phyloP scores from a whole-genome alignment of 2,113 vertebrate genomes.

The Himantopus leucocephalus region DNA sequence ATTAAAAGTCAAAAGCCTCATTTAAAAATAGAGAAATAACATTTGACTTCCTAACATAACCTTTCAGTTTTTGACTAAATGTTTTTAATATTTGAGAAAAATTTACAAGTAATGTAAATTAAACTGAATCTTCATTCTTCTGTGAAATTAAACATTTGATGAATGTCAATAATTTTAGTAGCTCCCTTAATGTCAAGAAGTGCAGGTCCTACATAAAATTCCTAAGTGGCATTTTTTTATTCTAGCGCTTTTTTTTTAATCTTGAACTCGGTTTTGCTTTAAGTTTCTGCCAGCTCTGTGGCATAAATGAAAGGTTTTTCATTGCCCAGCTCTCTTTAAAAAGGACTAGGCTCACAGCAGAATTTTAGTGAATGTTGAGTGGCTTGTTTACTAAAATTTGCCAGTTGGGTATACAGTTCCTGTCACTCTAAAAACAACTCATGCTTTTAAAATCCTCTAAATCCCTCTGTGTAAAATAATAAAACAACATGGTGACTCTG shows the following conservation, averaged over 20 bases:
- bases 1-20: neutral
- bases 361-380: neutral
- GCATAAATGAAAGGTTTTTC: neutral
- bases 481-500: neutral
- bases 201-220: neutral
- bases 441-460: slow-evolving; percentile 5
- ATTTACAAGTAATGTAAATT: neutral
- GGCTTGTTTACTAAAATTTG: slow-evolving; percentile 43
- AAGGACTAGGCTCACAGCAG: neutral
- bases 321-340: neutral
- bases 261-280: neutral
- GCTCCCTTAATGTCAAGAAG: neutral
- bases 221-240: neutral
- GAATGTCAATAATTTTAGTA: neutral
- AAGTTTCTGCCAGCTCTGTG: neutral
- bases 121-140: neutral
- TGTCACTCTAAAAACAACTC: neutral
- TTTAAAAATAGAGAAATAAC: neutral
- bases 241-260: neutral
- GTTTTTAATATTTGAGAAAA: neutral
- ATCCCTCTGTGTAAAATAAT: slow-evolving; percentile 12
- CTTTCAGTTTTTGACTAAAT: neutral
- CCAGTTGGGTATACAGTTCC: neutral
- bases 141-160: neutral
- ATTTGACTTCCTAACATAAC: neutral